A percentile compares a stretch with the other conserved stretches of the same genome.
Conservation (phyloP, 1,140 invertebrate species). For the Leguminivora glycinivorella region DNA sequence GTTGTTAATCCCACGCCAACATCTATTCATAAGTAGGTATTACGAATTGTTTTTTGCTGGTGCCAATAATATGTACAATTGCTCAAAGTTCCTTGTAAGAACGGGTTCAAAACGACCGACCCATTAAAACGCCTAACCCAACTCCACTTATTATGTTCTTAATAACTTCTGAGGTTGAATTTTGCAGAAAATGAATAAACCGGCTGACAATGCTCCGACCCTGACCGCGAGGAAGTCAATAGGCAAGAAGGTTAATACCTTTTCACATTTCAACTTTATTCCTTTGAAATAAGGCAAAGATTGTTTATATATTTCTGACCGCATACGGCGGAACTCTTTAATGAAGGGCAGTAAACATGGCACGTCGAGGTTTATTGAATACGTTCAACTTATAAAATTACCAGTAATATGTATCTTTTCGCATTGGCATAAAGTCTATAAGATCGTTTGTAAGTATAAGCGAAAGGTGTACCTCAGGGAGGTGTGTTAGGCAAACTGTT, state of each 20-base stretch:
- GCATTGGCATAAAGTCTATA: too few species aligned
- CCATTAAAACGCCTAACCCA: background rate
- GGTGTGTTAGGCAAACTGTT: background rate
- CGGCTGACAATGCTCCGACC: conserved; percentile 4
- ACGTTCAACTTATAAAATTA: background rate
- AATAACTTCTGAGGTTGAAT: background rate
- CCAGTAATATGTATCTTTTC: background rate
- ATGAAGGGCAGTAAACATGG: conserved; percentile 23
- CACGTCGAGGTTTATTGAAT: background rate
- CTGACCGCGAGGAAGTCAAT: conserved; percentile 4
- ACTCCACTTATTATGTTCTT: background rate
- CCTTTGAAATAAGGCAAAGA: background rate
- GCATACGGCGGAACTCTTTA: conserved; percentile 1
- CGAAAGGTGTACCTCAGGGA: background rate
- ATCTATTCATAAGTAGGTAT: too few species aligned
- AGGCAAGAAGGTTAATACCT: background rate
- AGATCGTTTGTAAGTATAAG: background rate
- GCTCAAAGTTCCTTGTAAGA: background rate
- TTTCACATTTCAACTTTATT: background rate
- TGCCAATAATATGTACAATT: too few species aligned
- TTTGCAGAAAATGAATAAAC: conserved; percentile 10
- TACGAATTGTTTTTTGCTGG: too few species aligned
- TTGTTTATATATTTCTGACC: background rate
- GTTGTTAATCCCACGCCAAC: too few species aligned
- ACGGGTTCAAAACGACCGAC: background rate